Conservation (phyloP, 2,797 vertebrate species). For the Thamnophis elegans region DNA sequence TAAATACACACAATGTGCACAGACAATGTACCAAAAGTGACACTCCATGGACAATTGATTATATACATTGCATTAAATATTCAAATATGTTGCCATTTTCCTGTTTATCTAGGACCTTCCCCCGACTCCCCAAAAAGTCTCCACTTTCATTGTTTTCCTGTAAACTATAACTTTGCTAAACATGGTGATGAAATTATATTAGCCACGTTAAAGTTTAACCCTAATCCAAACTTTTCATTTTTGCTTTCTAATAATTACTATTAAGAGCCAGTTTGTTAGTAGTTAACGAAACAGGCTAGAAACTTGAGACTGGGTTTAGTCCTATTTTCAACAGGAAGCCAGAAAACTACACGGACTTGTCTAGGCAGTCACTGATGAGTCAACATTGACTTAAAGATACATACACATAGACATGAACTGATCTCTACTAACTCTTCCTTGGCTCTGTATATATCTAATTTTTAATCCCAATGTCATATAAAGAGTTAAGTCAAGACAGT, state of each 20-base stretch:
- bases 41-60: not conserved
- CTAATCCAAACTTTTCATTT: not conserved
- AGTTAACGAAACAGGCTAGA: not conserved
- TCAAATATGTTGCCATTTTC: not conserved
- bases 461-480: not conserved
- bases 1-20: not conserved
- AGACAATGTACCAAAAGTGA: not conserved
- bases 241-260: not conserved
- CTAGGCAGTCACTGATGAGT: not conserved
- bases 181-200: not conserved
- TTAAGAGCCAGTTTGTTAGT: not conserved
- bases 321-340: not conserved
- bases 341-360: not conserved
- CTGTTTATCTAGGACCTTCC: not conserved
- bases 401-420: not conserved
- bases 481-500: not conserved
- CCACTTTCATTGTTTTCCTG: not conserved
- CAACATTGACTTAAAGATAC: not conserved
- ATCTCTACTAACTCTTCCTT: not conserved
- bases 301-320: not conserved
- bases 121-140: rapidly evolving
- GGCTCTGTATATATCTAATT: not conserved
- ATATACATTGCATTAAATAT: not conserved
- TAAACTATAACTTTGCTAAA: not conserved
- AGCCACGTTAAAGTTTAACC: not conserved